Evolutionary conservation across 2,113 vertebrate species (phyloP).

Genomic region (Ursus arctos): DNA sequence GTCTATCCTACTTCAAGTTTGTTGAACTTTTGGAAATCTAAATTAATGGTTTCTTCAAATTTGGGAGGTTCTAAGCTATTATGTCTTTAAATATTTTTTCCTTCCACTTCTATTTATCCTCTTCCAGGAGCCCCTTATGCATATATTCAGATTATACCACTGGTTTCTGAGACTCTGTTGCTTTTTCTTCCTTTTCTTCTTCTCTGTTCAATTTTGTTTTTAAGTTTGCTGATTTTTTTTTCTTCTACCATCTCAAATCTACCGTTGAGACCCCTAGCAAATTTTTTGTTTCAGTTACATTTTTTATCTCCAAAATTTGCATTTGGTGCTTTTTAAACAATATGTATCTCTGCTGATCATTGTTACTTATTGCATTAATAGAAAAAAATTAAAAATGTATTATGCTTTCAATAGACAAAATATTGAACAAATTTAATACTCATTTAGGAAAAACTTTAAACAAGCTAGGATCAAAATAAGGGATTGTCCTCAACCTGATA

Average conservation of each 20-base stretch:
- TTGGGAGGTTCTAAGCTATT: not conserved
- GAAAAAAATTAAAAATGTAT: not conserved
- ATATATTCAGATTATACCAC: not conserved
- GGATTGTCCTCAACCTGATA: not conserved
- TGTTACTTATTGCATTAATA: not conserved
- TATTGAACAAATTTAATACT: not conserved
- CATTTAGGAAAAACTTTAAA: not conserved
- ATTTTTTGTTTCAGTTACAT: not conserved
- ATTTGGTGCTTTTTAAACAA: not conserved
- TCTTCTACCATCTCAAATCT: not conserved
- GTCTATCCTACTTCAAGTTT: not conserved
- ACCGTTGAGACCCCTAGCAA: not conserved
- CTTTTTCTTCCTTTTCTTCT: not conserved
- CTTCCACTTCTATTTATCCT: not conserved
- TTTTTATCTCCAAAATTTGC: not conserved
- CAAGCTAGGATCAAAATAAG: not conserved
- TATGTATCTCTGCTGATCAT: not conserved
- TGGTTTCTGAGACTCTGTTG: not conserved
- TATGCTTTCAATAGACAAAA: not conserved
- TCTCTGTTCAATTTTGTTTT: not conserved
- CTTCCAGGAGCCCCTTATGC: not conserved
- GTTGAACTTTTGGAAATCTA: not conserved
- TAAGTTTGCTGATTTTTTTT: not conserved
- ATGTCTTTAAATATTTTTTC: slow-evolving; percentile 13
- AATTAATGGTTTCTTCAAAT: slow-evolving; percentile 26